phyloP scores from a whole-genome alignment of 2,113 vertebrate species.

The Chloebia gouldiae region DNA sequence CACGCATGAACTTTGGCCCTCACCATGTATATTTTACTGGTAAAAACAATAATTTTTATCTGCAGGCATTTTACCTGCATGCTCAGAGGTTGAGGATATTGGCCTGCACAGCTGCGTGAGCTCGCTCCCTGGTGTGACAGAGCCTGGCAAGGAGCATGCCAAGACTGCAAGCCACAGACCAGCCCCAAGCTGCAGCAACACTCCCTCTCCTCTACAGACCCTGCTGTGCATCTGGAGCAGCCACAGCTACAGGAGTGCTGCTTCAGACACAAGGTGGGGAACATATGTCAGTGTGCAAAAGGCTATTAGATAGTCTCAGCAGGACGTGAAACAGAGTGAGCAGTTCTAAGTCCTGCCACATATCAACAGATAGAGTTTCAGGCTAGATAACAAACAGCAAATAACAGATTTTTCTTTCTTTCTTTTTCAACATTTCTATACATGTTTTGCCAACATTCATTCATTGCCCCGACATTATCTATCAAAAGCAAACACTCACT shows the following conservation, averaged over 20 bases:
- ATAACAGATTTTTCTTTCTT: background rate
- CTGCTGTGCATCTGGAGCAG: background rate
- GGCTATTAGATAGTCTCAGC: background rate
- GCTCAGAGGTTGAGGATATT: background rate
- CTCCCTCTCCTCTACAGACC: accelerated
- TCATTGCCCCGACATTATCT: background rate
- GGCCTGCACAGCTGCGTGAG: accelerated
- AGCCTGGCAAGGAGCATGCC: background rate
- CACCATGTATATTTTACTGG: background rate
- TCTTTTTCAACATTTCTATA: background rate
- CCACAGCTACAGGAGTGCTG: background rate
- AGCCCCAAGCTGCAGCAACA: background rate
- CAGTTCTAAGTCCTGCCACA: background rate
- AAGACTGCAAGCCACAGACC: background rate
- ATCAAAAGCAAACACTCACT: background rate
- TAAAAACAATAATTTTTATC: background rate
- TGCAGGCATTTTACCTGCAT: background rate
- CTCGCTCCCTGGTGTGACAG: background rate
- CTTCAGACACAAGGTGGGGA: background rate
- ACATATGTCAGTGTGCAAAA: conserved; percentile 39
- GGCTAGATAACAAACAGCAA: background rate
- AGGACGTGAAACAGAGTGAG: background rate
- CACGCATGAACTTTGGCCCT: background rate
- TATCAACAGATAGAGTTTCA: background rate
- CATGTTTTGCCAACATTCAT: background rate